Conservation (phyloP, 2,888 invertebrate genomes). For the Drosophila nigricruria region DNA sequence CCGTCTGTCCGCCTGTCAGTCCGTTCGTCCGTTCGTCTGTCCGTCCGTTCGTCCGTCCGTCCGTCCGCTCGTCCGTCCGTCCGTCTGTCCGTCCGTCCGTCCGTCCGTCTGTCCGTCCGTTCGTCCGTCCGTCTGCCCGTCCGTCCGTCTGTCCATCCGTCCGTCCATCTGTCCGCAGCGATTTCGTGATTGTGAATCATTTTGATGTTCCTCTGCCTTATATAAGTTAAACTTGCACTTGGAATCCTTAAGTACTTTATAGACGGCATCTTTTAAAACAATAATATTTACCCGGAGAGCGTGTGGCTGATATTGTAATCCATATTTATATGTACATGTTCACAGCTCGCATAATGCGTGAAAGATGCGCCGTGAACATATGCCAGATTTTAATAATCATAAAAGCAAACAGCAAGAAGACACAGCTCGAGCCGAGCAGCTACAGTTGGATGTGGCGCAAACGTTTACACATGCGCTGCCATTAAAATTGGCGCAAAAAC, state of each 20-base stretch:
- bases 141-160: no score
- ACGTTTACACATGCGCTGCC: constrained; percentile 55
- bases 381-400: constrained; percentile 73
- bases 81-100: no score
- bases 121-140: no score
- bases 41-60: no score
- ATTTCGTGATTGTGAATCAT: no score
- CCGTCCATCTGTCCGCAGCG: no score
- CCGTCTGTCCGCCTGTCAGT: no score
- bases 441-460: constrained; percentile 52
- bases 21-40: no score
- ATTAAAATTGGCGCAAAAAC: constrained; percentile 65
- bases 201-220: background rate
- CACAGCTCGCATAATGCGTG: constrained; percentile 1
- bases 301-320: background rate
- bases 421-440: constrained; percentile 34
- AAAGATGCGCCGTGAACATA: constrained; percentile 28
- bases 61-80: no score
- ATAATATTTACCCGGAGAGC: constrained; percentile 2
- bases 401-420: constrained; percentile 62
- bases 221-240: no score
- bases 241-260: background rate
- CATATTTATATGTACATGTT: background rate
- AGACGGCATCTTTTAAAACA: background rate
- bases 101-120: no score